Conservation (phyloP, 2,113 vertebrate species). For the Peromyscus maniculatus region DNA sequence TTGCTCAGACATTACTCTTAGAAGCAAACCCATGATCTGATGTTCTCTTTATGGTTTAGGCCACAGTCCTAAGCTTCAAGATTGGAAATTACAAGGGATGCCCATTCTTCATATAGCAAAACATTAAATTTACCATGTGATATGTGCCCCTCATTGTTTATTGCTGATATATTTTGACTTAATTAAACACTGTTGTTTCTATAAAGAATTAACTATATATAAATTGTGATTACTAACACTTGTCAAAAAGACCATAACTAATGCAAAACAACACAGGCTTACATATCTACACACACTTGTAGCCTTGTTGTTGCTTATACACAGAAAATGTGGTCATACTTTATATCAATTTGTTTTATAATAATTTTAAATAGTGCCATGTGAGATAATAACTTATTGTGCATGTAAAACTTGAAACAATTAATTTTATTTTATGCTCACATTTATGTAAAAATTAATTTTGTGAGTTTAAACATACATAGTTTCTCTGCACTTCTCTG, state of each 20-base stretch:
- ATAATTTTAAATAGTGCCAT: not conserved
- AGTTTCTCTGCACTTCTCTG: not conserved
- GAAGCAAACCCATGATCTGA: not conserved
- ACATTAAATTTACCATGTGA: not conserved
- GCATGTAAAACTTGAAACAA: conserved; percentile 6
- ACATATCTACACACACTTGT: not conserved
- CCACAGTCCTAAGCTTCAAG: not conserved
- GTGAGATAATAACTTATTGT: not conserved
- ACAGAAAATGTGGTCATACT: not conserved
- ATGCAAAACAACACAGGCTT: not conserved
- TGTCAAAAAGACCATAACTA: not conserved
- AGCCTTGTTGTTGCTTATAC: not conserved
- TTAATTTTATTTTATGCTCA: conserved; percentile 24
- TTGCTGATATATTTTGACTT: not conserved
- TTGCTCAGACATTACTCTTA: not conserved
- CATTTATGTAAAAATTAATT: not conserved
- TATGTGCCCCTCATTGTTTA: not conserved
- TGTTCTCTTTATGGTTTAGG: not conserved
- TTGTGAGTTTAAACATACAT: conserved; percentile 9
- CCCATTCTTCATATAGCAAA: not conserved
- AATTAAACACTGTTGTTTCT: not conserved
- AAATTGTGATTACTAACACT: not conserved
- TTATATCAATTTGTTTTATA: conserved; percentile 16
- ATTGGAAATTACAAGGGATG: not conserved
- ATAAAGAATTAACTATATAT: not conserved